Evolutionary conservation across 2,888 invertebrate genomes (phyloP).

Genomic region (Philhelius pedissequus): DNA sequence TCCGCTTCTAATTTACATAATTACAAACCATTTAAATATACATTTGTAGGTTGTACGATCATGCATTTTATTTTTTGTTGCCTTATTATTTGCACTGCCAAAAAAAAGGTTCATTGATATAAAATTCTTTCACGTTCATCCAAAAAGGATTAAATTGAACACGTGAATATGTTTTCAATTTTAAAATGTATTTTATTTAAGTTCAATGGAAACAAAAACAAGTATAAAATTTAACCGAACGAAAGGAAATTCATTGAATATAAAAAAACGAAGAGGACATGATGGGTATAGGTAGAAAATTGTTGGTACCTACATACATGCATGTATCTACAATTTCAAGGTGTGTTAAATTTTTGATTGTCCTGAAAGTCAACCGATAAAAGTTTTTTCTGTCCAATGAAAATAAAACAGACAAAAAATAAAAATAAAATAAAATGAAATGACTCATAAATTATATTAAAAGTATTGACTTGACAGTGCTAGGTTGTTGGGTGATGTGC

Average conservation of each 20-base stretch:
- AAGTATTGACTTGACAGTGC: background rate
- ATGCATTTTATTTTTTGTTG: background rate
- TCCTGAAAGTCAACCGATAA: conserved; percentile 13
- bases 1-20: too few species aligned
- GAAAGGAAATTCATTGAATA: background rate
- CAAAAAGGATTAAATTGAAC: conserved; percentile 14
- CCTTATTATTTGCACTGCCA: background rate
- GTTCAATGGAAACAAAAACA: background rate
- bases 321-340: background rate
- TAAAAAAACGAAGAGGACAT: background rate
- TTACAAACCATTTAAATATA: too few species aligned
- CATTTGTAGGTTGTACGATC: too few species aligned
- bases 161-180: conserved; percentile 10
- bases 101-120: conserved; percentile 21
- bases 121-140: conserved; percentile 34
- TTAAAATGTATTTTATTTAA: background rate
- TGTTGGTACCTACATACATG: background rate
- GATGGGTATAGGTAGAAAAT: too few species aligned
- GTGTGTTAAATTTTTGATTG: conserved; percentile 30
- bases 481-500: background rate
- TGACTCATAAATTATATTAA: background rate
- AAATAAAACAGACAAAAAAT: background rate
- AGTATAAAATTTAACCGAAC: background rate
- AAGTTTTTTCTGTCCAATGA: background rate
- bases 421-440: background rate